Conservation (phyloP, 2,888 invertebrate species). For the Lagria hirta region DNA sequence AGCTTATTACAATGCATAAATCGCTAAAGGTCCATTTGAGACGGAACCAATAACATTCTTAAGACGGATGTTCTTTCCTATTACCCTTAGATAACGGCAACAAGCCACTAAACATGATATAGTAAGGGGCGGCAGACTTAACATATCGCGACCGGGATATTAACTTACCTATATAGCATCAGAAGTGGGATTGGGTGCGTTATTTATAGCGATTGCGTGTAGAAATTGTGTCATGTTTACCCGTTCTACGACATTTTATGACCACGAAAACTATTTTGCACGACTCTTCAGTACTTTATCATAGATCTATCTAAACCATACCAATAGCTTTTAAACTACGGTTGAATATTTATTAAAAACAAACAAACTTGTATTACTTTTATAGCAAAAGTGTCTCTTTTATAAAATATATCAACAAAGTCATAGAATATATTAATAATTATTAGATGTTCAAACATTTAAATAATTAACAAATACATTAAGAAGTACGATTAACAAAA, state of each 20-base stretch:
- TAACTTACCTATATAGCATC: conserved; percentile 27
- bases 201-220: conserved; percentile 23
- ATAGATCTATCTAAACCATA: too few species aligned
- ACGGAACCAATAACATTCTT: conserved; percentile 47
- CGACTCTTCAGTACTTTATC: too few species aligned
- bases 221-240: conserved; percentile 16
- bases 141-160: conserved; percentile 32
- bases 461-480: too few species aligned
- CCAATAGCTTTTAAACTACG: too few species aligned
- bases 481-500: too few species aligned
- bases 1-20: conserved; percentile 45
- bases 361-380: too few species aligned
- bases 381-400: too few species aligned
- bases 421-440: too few species aligned
- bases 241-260: background rate
- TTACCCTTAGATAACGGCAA: conserved; percentile 47
- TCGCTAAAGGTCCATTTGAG: conserved; percentile 45
- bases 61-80: conserved; percentile 46
- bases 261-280: background rate
- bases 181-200: conserved; percentile 15
- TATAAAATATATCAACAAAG: too few species aligned
- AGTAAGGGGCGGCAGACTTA: conserved; percentile 32
- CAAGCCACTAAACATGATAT: conserved; percentile 51
- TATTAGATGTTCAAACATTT: too few species aligned
- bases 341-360: too few species aligned